Evolutionary conservation across 2,888 invertebrate species (phyloP), one percentile per base, ranked within the genome.

Genomic region (Drosophila nr. medialis): DNA sequence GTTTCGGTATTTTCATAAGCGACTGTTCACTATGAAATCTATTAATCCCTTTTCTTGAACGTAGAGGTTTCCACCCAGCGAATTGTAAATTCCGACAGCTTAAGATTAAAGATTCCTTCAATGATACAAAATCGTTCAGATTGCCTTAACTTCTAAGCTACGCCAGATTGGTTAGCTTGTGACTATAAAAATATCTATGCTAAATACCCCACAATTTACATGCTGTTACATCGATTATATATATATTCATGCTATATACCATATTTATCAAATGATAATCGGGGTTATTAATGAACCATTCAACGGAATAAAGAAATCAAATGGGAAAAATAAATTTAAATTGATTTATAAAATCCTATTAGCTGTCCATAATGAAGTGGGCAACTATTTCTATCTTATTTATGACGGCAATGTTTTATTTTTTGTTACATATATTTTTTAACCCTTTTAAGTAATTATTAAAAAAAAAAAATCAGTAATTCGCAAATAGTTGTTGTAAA

Each of bases 281-380:
- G 58, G 79, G 66, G 38, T 21, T 56, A 50, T 61, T 63, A 49
- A 40, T 45, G 18, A 75, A 61, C 59, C 65, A 60, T 77, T 72
- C 49, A 85, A 75, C 58, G 45, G n/a, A 80, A 74, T 30, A 48
- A 49, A 21, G 11, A 74, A 82, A 72, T 65, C 1, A 72, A 78
- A 60, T 48, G 38, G 58, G 48, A 72, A 62, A 30, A 32, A 50
- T 60, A 58, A 66, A 45, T 29, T 55, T 32, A 56, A 70, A 72
- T 75, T 60, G 54, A 71, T 59, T 72, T 48, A 67, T 67, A 34
- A 49, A 71, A 56, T 53, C 75, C 67, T 77, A 75, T 72, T 56
- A 79, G 54, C 36, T 64, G 18, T 65, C 53, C 36, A 53, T 61
- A 71, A 66, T 71, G 45, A 77, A 51, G 27, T 64, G 21, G 71